phyloP scores from a whole-genome alignment of 2,888 invertebrate genomes.

The Aproaerema taeniolella region DNA sequence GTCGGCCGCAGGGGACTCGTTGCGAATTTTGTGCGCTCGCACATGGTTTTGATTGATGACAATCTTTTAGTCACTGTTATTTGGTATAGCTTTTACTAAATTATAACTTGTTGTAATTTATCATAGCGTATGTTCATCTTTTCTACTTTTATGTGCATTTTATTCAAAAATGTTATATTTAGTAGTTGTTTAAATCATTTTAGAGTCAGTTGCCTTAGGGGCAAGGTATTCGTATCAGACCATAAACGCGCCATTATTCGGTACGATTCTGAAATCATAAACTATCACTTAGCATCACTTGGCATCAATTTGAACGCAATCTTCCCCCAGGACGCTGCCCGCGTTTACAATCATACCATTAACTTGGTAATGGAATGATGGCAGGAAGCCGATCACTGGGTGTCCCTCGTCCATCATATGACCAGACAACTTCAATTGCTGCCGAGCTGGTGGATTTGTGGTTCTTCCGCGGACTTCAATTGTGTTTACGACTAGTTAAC shows the following conservation, averaged over 20 bases:
- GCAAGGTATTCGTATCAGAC: too few species aligned
- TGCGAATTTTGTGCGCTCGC: conserved; percentile 3
- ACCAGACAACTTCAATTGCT: conserved; percentile 52
- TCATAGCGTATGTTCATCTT: too few species aligned
- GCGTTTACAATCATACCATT: conserved; percentile 33
- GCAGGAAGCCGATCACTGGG: conserved; percentile 52
- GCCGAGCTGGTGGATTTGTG: conserved; percentile 15
- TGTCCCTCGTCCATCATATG: conserved; percentile 60
- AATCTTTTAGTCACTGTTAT: conserved; percentile 7
- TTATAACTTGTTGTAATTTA: too few species aligned
- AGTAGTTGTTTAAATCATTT: too few species aligned
- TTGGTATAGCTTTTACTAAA: too few species aligned
- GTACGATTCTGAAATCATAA: too few species aligned
- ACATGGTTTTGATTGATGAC: conserved; percentile 5
- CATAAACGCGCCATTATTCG: too few species aligned
- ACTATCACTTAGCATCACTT: conserved; percentile 4
- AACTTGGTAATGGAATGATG: conserved; percentile 59
- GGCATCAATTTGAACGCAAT: conserved; percentile 36
- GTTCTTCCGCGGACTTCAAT: too few species aligned
- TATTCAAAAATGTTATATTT: too few species aligned
- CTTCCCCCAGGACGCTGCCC: conserved; percentile 28
- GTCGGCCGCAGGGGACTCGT: conserved; percentile 4
- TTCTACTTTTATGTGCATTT: too few species aligned
- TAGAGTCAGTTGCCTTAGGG: too few species aligned
- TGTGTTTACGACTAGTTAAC: too few species aligned